Conservation (phyloP, 2,888 invertebrate genomes). For the Sinopyrophorus schimmeli region DNA sequence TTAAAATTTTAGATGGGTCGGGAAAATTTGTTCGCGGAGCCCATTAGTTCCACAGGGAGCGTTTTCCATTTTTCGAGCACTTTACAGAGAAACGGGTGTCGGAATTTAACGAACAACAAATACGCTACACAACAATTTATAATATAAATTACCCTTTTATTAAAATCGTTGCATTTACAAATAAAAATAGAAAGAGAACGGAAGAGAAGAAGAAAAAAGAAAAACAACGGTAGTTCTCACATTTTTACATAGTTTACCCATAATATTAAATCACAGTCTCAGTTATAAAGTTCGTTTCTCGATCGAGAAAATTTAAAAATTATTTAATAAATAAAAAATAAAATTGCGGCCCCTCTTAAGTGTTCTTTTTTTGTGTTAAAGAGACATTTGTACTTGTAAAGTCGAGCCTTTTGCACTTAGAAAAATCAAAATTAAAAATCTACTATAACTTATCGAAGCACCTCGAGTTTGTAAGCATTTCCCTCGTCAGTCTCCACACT, state of each 20-base stretch:
- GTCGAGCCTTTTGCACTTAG: conserved; percentile 5
- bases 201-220: no score
- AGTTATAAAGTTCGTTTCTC: conserved; percentile 20
- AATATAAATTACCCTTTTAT: conserved; percentile 16
- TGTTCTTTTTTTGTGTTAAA: background rate
- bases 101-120: no score
- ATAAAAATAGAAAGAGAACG: no score
- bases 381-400: conserved; percentile 13
- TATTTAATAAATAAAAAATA: conserved; percentile 15
- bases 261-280: conserved; percentile 37
- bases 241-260: conserved; percentile 19
- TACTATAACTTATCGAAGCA: conserved; percentile 85
- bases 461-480: conserved; percentile 87
- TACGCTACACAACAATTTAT: no score
- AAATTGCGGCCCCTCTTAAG: conserved; percentile 6
- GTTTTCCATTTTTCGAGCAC: no score
- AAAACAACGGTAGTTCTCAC: conserved; percentile 14
- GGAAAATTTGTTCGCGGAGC: no score
- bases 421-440: conserved; percentile 1
- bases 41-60: no score
- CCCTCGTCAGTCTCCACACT: conserved; percentile 88
- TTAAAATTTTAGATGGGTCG: no score
- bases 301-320: conserved; percentile 7
- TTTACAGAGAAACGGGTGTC: no score
- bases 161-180: conserved; percentile 17